Base-by-base conservation (phyloP, 2,888 invertebrate species). In the Bombylius discolor region DNA sequence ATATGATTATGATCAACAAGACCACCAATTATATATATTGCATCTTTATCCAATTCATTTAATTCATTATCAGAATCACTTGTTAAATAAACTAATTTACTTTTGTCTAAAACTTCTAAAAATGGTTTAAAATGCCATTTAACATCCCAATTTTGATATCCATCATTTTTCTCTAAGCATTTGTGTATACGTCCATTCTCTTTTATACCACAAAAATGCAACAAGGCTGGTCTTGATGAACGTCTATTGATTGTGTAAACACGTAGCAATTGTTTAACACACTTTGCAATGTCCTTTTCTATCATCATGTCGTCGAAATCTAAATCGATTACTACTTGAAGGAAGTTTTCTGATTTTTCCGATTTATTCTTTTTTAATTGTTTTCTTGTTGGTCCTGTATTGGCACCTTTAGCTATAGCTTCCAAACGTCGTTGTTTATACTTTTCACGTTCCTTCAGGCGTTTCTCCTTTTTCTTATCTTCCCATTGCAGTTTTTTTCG, bases 1-100 rank as follows among this genome's bases (percentile, higher is more conserved):
- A 95, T 88, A 64, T 87, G 81, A 76, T 99, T 99, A 70, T 99
- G 98, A 76, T 99, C 99, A 0, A 99, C 95, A 49, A 99, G 76
- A 34, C 97, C 99, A 47, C 99, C 99, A 70, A 99, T 97, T 52
- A 99, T 83, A 68, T 98, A 99, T 49, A 85, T 81, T 68, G 86
- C 86, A 60, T 84, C 80, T 32, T 86, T 81, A 63, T 89, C 85
- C 65, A 95, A 77, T 53, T 73, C 71, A 56, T 82, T 80, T 61
- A 98, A 79, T 7, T 92, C 75, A 76, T 91, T 92, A 50, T 90
- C 86, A 13, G 97, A 97, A 72, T 99, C 98, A 72, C 95, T 93
- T 5, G 89, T 88, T 62, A 99, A 78, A 74, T 98, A 99, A 2
- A 97, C 81, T 54, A 98, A 74, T 62, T 87, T 83, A 4, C 87